A percentile compares a stretch with the other conserved stretches of the same genome.
phyloP scores from a whole-genome alignment of 2,888 invertebrate genomes.

The Dryomyza anilis region DNA sequence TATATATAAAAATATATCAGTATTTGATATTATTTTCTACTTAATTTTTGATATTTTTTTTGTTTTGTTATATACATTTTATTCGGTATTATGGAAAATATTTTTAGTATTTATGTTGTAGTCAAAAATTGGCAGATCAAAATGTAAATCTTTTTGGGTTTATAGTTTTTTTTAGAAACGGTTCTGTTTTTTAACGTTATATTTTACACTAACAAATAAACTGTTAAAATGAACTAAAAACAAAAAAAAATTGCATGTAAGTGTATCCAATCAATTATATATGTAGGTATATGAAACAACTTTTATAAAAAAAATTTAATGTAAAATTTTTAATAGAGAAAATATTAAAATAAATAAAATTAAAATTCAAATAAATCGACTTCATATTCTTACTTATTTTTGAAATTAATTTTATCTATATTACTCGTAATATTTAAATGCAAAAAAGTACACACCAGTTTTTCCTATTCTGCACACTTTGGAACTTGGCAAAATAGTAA shows the following conservation, averaged over 20 bases:
- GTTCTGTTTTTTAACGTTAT: not conserved
- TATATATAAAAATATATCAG: no score
- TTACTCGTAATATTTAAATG: no score
- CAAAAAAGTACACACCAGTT: no score
- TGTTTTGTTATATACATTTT: constrained; percentile 19
- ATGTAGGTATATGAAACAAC: no score
- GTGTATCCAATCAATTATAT: constrained; percentile 23
- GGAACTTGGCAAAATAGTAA: no score
- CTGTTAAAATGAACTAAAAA: no score
- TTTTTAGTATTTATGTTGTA: constrained; percentile 2
- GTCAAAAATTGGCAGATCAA: not conserved
- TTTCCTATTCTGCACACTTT: no score
- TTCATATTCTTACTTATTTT: no score
- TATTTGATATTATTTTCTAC: constrained; percentile 24
- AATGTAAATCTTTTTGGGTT: constrained; percentile 1
- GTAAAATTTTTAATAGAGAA: constrained; percentile 16
- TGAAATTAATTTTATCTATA: no score
- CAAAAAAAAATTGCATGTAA: not conserved
- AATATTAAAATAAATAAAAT: constrained; percentile 4
- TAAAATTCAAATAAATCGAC: not conserved
- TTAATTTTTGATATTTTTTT: constrained; percentile 23
- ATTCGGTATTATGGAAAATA: constrained; percentile 1
- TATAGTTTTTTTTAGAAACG: no score
- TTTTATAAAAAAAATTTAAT: constrained; percentile 22
- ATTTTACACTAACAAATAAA: constrained; percentile 3